phyloP scores from a whole-genome alignment of 2,113 vertebrate species.

The Tyto alba region DNA sequence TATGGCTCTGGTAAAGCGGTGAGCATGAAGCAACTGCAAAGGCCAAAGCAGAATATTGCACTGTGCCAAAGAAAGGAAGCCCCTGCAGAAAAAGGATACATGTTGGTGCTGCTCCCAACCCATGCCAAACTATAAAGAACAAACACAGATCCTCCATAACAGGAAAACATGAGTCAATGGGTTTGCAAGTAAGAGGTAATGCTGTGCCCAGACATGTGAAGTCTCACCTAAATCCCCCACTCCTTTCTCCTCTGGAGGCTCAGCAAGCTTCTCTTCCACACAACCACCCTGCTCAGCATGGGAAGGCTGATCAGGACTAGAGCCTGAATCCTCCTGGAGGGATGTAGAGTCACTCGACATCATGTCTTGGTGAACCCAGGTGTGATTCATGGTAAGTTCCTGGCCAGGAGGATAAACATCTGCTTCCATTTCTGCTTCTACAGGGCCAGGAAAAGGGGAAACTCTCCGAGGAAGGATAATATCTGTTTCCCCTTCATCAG shows the following conservation, averaged over 20 bases:
- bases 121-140: neutral
- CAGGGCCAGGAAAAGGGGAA: neutral
- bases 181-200: neutral
- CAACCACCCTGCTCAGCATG: neutral
- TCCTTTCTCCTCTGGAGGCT: neutral
- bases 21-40: neutral
- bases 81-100: neutral
- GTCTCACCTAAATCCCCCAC: slow-evolving; percentile 29
- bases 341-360: neutral
- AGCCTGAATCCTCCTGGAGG: neutral
- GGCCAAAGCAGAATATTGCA: neutral
- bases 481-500: neutral
- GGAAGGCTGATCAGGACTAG: neutral
- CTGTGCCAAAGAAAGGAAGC: neutral
- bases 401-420: neutral
- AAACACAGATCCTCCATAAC: neutral
- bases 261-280: neutral
- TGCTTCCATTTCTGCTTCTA: neutral
- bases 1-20: neutral
- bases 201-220: neutral
- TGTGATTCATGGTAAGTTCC: neutral
- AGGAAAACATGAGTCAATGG: rapidly evolving
- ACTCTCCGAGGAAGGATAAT: neutral
- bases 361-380: neutral
- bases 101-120: rapidly evolving